phyloP scores from a whole-genome alignment of 1,140 invertebrate species.

The Tetranychus cinnabarinus region DNA sequence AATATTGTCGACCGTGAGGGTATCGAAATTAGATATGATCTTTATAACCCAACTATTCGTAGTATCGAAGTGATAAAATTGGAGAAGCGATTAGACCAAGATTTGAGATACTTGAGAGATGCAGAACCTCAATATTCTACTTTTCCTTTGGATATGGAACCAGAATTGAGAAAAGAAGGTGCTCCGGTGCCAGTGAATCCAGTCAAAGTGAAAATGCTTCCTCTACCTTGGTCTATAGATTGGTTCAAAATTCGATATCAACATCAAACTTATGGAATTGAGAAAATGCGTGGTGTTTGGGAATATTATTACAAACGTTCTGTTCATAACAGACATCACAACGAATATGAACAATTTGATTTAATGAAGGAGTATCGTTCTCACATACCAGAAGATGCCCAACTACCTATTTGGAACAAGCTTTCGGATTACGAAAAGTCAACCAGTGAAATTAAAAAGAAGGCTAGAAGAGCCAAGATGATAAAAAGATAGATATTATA shows the following conservation, averaged over 20 bases:
- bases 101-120: slow-evolving; percentile 74
- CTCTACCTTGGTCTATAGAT: slow-evolving; percentile 53
- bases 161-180: slow-evolving; percentile 45
- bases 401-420: slow-evolving; percentile 57
- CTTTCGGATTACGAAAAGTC: slow-evolving; percentile 45
- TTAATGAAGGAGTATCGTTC: slow-evolving; percentile 78
- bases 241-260: slow-evolving; percentile 41
- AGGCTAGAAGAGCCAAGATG: neutral
- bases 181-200: slow-evolving; percentile 60
- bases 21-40: slow-evolving; percentile 60
- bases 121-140: slow-evolving; percentile 78
- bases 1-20: slow-evolving; percentile 71
- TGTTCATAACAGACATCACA: slow-evolving; percentile 24
- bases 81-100: slow-evolving; percentile 77
- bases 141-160: slow-evolving; percentile 73
- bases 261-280: slow-evolving; percentile 35
- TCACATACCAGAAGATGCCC: slow-evolving; percentile 60
- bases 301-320: slow-evolving; percentile 31
- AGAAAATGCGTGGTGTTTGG: slow-evolving; percentile 5
- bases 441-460: slow-evolving; percentile 16
- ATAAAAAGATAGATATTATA: neutral
- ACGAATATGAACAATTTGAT: slow-evolving; percentile 72
- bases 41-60: slow-evolving; percentile 81
- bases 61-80: slow-evolving; percentile 68
- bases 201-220: slow-evolving; percentile 59